Conservation (phyloP, 2,888 invertebrate species). For the Netelia inedita region DNA sequence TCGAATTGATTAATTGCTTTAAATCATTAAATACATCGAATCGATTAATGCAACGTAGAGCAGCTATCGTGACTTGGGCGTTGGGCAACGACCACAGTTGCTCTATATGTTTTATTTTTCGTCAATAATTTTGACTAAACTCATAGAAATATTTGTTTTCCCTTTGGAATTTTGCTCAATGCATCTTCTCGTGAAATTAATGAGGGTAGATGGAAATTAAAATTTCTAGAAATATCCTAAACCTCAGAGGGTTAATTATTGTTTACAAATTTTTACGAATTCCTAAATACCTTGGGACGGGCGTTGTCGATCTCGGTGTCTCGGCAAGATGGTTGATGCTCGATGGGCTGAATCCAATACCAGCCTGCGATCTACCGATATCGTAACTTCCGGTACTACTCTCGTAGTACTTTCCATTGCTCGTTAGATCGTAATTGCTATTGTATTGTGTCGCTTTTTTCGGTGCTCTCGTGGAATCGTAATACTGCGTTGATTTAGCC, state of each 20-base stretch:
- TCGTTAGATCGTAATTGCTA: constrained; percentile 76
- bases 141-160: no score
- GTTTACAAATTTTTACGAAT: constrained; percentile 19
- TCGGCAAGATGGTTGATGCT: constrained; percentile 83
- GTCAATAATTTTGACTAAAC: no score
- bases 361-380: constrained; percentile 78
- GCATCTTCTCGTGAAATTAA: no score
- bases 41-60: no score
- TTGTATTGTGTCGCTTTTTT: constrained; percentile 80
- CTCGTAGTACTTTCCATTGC: constrained; percentile 79
- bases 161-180: no score
- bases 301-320: constrained; percentile 81
- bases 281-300: constrained; percentile 78
- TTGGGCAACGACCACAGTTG: no score
- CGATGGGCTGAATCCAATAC: constrained; percentile 83
- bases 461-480: constrained; percentile 78
- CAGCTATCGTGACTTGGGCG: no score
- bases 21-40: no score
- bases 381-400: constrained; percentile 80
- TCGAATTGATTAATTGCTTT: no score
- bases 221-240: neutral
- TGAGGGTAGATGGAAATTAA: neutral
- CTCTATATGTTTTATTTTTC: no score
- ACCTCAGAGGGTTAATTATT: no score
- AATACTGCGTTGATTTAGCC: constrained; percentile 76